Evolutionary conservation across 2,113 vertebrate genomes (phyloP), one percentile per base, ranked within the genome.

Genomic region (Cisticola juncidis): DNA sequence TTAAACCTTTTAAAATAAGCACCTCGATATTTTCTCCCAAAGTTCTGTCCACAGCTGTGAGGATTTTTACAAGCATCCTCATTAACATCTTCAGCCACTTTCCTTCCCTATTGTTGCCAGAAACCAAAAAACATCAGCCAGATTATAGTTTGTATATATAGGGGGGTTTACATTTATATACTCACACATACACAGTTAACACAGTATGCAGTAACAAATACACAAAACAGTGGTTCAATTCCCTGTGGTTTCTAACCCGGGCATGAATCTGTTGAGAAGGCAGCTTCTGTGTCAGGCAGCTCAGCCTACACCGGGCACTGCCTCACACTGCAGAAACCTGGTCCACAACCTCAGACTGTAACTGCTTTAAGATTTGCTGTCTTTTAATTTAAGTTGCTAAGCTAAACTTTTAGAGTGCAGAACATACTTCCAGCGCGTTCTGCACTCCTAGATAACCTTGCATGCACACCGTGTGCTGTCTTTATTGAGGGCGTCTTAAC

Each of bases 381-480:
- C 19, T 70, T 83, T 58, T 24, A 8, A 66, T 20, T 68, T 42
- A 38, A 78, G 42, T 6, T 14, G 19, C 9, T 36, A 20, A 44
- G 11, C 28, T 23, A 68, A 66, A n/a, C 3, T 9, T 48, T 74
- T 3, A 42, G 12, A n/a, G n/a, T n/a, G n/a, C n/a, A n/a, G n/a
- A n/a, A n/a, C 2, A 25, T 11, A 14, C 29, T 38, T 36, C 5
- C 45, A 35, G 23, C 0, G 3, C 1, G 1, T 50, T 70, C 33
- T 33, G 7, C 60, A 2, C 12, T 14, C 40, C 29, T 3, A 36
- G 20, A 17, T 6, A 74, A 20, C 7, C 13, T 2, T 9, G 9
- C n/a, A 14, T 0, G 3, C 20, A n/a, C 47, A 31, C 11, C 1
- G 0, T 3, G 35, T 15, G 17, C 1, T 38, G 60, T 51, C 28